A percentile compares a stretch with the other conserved stretches of the same genome.
Conservation (phyloP, 2,113 vertebrate species). For the Salvelinus namaycush region DNA sequence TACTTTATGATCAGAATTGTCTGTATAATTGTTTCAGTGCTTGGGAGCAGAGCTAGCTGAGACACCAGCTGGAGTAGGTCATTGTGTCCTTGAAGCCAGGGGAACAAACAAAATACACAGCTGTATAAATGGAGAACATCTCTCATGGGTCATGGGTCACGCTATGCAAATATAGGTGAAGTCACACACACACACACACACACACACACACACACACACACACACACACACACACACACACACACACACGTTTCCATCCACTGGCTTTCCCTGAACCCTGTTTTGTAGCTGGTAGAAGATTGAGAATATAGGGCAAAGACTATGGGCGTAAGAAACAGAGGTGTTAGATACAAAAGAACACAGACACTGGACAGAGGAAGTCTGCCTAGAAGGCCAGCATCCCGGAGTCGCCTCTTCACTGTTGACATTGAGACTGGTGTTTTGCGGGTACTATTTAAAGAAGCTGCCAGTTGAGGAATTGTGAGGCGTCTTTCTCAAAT, state of each 20-base stretch:
- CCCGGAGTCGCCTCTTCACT: too few relatives aligned
- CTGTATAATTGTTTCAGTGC: neutral
- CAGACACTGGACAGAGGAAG: too few relatives aligned
- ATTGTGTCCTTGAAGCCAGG: neutral
- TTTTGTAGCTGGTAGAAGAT: neutral
- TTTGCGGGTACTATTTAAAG: too few relatives aligned
- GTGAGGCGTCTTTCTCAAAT: too few relatives aligned
- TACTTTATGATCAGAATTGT: too few relatives aligned
- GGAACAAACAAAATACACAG: neutral
- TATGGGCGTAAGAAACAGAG: neutral
- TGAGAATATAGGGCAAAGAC: neutral
- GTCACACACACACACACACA: too few relatives aligned
- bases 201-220: too few relatives aligned
- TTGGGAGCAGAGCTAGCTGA: neutral
- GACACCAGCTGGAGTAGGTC: neutral
- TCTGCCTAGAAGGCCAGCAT: too few relatives aligned
- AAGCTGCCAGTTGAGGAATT: too few relatives aligned
- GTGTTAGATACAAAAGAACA: neutral
- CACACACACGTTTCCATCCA: neutral
- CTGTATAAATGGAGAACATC: constrained; percentile 5
- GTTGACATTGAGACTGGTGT: too few relatives aligned
- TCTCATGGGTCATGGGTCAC: neutral
- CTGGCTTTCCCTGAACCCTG: neutral
- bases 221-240: too few relatives aligned
- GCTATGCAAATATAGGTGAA: neutral